Base-by-base conservation (phyloP, 2,797 vertebrate species). In the Neosalanx taihuensis region DNA sequence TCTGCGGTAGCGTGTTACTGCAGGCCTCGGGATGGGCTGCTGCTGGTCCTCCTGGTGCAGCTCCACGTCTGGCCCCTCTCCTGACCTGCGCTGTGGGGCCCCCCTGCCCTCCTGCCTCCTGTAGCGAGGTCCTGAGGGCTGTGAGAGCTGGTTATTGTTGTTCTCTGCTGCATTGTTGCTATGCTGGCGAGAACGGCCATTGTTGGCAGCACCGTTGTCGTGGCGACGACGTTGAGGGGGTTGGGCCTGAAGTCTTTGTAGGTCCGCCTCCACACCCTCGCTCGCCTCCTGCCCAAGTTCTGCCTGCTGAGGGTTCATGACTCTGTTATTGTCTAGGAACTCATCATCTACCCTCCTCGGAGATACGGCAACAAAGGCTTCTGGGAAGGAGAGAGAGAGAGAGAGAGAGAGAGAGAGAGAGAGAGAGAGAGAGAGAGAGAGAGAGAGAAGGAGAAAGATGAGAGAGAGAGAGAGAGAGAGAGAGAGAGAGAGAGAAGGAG, bases 271-370 rank as follows among this genome's bases (percentile, higher is more conserved):
- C 74, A 91, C 91, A 2, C 91, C 94, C 81, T 97, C 95, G 46
- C 90, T 94, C 58, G 91, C 88, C 74, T 93, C 93, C 69, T 94
- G 93, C 33, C 79, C 87, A 70, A 88, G 89, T 75, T 95, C 92
- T 61, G 86, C 89, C 83, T 94, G 93, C 82, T 92, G 91, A 78
- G 93, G 93, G 90, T 93, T 96, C 95, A 98, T 96, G 91, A 88
- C 89, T 41, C 37, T 41, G 37, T 10, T 41, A 10, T 12, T 10
- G 35, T 70, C 79, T 13, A 80, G 46, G 64, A 79, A n/a, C 83
- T 88, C 93, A 94, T 95, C 84, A 82, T 92, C 86, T 87, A 77
- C 76, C 53, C 66, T 70, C 65, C 77, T 88, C 80, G 79, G 69
- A 86, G 85, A 79, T 83, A 79, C 78, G 5, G 23, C 69, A 30